phyloP scores from a whole-genome alignment of 2,113 vertebrate species.

The Halcyon malimbica region DNA sequence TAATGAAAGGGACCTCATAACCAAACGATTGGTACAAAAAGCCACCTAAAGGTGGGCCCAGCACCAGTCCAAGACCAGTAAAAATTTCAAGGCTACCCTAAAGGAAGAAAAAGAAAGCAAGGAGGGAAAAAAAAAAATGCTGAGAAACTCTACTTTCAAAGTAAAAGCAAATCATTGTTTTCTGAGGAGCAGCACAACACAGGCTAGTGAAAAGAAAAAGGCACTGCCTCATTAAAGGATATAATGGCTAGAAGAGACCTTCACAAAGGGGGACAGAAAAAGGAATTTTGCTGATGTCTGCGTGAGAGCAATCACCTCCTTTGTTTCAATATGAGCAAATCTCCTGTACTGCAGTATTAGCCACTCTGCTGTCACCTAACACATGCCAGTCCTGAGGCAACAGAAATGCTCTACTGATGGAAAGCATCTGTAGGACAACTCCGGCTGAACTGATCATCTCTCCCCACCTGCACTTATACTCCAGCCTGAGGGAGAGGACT shows the following conservation, averaged over 20 bases:
- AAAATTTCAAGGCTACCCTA: constrained; percentile 95
- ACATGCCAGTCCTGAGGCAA: background rate
- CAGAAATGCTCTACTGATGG: background rate
- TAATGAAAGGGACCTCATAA: constrained; percentile 90
- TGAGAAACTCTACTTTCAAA: background rate
- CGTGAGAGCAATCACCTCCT: background rate
- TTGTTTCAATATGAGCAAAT: background rate
- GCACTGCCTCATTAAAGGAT: background rate
- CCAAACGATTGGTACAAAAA: constrained; percentile 92
- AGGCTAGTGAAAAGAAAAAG: background rate
- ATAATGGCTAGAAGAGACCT: background rate
- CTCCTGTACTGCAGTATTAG: background rate
- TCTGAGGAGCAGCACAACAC: background rate
- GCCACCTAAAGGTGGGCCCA: constrained; percentile 93
- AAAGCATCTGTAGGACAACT: background rate
- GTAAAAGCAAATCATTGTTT: background rate
- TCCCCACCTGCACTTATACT: background rate
- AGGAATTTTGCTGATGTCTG: background rate
- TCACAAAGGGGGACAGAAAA: background rate
- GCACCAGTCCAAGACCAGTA: constrained; percentile 86
- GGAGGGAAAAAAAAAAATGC: background rate
- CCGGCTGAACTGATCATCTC: background rate
- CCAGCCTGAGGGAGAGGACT: background rate
- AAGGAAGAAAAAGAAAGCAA: background rate
- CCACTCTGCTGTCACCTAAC: background rate